Conservation (phyloP, 2,797 vertebrate species). For the Cossypha heuglini region DNA sequence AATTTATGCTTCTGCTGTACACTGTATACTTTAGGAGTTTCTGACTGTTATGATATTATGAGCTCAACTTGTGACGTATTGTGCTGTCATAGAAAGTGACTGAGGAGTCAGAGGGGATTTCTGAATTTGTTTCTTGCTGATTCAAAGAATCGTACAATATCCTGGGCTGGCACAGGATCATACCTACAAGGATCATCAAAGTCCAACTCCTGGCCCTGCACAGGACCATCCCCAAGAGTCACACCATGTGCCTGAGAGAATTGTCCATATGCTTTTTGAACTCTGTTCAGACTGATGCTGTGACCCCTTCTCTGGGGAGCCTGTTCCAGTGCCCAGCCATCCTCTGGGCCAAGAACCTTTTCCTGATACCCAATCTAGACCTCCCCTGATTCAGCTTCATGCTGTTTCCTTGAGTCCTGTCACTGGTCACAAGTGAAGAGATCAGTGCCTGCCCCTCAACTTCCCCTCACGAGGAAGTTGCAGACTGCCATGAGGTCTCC, state of each 20-base stretch:
- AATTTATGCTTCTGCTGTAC: neutral
- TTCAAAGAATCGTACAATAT: neutral
- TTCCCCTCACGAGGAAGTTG: neutral
- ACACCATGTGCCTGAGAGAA: neutral
- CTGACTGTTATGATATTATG: neutral
- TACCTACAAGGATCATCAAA: neutral
- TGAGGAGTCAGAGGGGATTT: neutral
- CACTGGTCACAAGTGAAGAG: neutral
- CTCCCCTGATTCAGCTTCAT: neutral
- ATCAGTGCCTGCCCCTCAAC: accelerated
- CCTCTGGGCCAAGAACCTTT: neutral
- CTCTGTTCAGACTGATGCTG: neutral
- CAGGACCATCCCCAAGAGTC: neutral
- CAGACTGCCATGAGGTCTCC: neutral
- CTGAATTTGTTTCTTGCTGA: neutral
- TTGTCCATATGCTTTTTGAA: neutral
- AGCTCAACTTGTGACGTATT: neutral
- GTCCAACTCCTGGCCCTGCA: neutral
- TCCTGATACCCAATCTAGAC: neutral
- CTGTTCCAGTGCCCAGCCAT: neutral
- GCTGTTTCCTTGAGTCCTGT: neutral
- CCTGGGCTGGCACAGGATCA: neutral
- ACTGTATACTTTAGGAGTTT: neutral
- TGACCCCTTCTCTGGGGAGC: accelerated
- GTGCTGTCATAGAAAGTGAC: neutral